Percentiles rank a stretch among this genome's conserved stretches.
phyloP scores from a whole-genome alignment of 2,797 vertebrate genomes.

The Iguana delicatissima region DNA sequence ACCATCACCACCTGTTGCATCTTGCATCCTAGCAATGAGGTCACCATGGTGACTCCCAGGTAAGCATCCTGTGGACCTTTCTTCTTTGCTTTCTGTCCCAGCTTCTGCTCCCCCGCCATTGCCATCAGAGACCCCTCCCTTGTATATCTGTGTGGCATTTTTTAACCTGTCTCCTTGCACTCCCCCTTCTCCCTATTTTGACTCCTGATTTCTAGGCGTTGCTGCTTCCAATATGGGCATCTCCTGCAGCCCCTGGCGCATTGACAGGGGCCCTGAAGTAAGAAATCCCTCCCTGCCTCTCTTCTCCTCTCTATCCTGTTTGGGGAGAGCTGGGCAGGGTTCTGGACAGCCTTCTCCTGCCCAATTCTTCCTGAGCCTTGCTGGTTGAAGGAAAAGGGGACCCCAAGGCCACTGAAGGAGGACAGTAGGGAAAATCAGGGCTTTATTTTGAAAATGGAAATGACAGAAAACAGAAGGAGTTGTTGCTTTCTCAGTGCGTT shows the following conservation, averaged over 20 bases:
- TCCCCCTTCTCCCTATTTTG: constrained; percentile 10
- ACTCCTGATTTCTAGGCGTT: constrained; percentile 61
- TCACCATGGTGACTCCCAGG: constrained; percentile 83
- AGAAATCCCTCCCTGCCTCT: constrained; percentile 43
- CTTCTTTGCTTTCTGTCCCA: background rate
- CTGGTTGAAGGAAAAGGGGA: background rate
- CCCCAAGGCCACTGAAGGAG: fast-evolving
- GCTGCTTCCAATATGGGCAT: constrained; percentile 70
- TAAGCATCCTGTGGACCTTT: constrained; percentile 75
- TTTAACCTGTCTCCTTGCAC: constrained; percentile 43
- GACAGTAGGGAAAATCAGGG: background rate
- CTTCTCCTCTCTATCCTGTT: background rate
- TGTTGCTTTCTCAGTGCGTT: background rate
- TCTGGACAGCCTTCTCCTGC: background rate
- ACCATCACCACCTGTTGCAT: constrained; percentile 88
- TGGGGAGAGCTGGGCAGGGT: background rate
- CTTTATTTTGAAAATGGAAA: background rate
- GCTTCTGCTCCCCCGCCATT: fast-evolving
- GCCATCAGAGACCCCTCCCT: background rate
- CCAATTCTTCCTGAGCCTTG: background rate
- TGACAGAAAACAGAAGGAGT: background rate
- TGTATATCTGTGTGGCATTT: background rate
- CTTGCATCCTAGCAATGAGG: constrained; percentile 82
- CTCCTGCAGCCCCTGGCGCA: constrained; percentile 68
- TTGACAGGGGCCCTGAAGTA: constrained; percentile 78